These are phyloP conservation scores for Uropetala carovei DNA, from an alignment of 2,888 invertebrate species.

Conservation along the genomic window DNA sequence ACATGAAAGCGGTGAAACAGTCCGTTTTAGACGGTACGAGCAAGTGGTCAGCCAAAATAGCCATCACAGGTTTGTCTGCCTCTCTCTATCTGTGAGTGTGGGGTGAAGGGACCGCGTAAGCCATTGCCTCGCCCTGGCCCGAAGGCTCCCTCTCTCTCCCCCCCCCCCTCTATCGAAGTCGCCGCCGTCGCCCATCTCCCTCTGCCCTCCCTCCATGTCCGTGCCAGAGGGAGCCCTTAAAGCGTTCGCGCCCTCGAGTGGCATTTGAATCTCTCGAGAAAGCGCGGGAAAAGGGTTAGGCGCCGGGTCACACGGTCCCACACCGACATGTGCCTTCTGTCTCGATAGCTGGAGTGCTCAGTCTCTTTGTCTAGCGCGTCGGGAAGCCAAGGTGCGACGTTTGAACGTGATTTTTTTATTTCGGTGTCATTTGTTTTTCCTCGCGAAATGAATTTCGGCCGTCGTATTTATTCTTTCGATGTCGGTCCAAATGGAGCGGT, in stretches of 20 bases:
- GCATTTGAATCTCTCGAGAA: not conserved
- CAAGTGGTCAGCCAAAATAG: constrained; percentile 99
- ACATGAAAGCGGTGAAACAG: constrained; percentile 99
- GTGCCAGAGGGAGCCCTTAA: not conserved
- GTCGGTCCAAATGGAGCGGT: too few species aligned
- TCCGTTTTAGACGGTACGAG: constrained; percentile 99
- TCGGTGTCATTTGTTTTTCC: not conserved
- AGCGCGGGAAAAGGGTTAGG: not conserved
- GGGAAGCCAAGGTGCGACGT: not conserved
- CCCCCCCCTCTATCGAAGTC: not conserved
- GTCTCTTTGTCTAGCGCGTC: constrained; percentile 44
- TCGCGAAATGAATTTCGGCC: not conserved
- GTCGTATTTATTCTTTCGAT: not conserved
- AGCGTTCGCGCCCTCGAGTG: not conserved
- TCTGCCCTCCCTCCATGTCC: constrained; percentile 48
- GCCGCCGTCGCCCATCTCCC: too few species aligned
- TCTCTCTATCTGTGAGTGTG: constrained; percentile 34
- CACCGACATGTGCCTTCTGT: constrained; percentile 50
- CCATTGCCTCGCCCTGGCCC: not conserved
- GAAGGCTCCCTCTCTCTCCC: constrained; percentile 27
- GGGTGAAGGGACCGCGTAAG: not conserved
- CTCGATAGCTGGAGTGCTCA: constrained; percentile 46
- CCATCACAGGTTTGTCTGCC: constrained; percentile 96
- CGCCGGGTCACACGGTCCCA: not conserved
- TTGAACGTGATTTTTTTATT: not conserved